A percentile compares a stretch with the other conserved stretches of the same genome.
phyloP scores from a whole-genome alignment of 2,113 vertebrate species.

The Crotalus viridis region DNA sequence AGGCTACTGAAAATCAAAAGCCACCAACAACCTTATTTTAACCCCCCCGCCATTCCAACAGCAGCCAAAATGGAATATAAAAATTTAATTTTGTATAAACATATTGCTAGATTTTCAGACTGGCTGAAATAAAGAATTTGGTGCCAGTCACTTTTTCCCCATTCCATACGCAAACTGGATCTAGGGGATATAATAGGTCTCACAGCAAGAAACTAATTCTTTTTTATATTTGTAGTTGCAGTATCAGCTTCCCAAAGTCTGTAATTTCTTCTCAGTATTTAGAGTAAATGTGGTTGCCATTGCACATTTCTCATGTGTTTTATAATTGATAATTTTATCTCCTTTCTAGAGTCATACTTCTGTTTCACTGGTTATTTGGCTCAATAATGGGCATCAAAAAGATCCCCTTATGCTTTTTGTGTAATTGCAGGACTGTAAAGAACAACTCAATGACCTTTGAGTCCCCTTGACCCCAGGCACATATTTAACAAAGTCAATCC shows the following conservation, averaged over 20 bases:
- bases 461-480: accelerated
- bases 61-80: neutral
- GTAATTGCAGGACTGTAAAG: neutral
- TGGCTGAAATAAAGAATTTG: neutral
- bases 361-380: neutral
- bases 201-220: neutral
- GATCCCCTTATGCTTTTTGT: accelerated
- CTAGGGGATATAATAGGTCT: neutral
- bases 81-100: neutral
- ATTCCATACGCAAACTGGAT: neutral
- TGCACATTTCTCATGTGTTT: neutral
- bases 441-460: neutral
- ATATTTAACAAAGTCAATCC: neutral
- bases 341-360: neutral
- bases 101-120: neutral
- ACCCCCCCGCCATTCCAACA: neutral
- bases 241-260: neutral
- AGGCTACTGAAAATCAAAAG: neutral
- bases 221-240: accelerated
- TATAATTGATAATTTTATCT: neutral
- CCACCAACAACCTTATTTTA: neutral
- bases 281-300: neutral
- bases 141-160: neutral
- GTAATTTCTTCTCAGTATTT: neutral
- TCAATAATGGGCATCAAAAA: neutral